phyloP scores from a whole-genome alignment of 2,888 invertebrate genomes.

The Junonia oenone region DNA sequence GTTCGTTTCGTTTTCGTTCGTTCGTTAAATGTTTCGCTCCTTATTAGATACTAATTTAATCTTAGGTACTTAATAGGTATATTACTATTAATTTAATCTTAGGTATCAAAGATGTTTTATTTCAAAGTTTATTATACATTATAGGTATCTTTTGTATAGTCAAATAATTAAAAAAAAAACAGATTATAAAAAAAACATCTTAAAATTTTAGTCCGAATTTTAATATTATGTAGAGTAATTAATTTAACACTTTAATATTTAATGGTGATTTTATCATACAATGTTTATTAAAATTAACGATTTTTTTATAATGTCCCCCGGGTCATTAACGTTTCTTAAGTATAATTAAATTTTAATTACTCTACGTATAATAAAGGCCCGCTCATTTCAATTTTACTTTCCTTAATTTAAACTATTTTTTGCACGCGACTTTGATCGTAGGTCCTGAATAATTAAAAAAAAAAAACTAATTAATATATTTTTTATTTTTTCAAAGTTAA shows the following conservation, averaged over 20 bases:
- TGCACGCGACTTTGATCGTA: neutral
- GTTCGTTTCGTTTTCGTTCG: too few species aligned
- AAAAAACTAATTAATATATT: too few species aligned
- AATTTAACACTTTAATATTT: neutral
- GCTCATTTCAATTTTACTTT: neutral
- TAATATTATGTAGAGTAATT: neutral
- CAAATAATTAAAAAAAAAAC: neutral
- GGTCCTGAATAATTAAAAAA: too few species aligned
- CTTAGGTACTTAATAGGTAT: too few species aligned
- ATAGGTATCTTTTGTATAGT: too few species aligned
- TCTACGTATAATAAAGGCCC: neutral
- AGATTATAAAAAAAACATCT: neutral
- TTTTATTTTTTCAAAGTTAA: too few species aligned
- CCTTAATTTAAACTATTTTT: neutral
- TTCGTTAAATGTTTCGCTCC: too few species aligned
- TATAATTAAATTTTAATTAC: slow-evolving; percentile 1
- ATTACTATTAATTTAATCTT: too few species aligned
- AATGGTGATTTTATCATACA: neutral
- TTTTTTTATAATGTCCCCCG: neutral
- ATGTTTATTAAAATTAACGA: neutral
- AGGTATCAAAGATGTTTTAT: too few species aligned
- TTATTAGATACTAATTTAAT: too few species aligned
- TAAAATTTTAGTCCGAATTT: neutral
- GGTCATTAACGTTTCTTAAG: neutral
- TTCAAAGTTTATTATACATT: too few species aligned